These are phyloP conservation scores for Nipponacmea schrenckii DNA, from an alignment of 2,888 invertebrate species.

Conservation along the genomic window DNA sequence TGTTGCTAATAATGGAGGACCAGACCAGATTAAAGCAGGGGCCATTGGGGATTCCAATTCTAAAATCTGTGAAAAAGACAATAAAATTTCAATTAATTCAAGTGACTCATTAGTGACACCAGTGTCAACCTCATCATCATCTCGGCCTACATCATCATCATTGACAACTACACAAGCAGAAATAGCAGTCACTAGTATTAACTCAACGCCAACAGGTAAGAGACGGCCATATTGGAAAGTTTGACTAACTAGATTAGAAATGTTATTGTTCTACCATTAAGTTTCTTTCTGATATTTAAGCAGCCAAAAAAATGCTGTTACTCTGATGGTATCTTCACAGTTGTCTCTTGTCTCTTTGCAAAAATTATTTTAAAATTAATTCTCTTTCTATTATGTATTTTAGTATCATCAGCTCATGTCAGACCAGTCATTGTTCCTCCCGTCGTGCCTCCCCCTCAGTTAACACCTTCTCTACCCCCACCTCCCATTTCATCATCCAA, in stretches of 20 bases:
- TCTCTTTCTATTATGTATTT: constrained; percentile 9
- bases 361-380: too few species aligned
- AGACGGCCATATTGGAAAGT: too few species aligned
- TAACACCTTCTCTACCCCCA: constrained; percentile 20
- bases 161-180: constrained; percentile 48
- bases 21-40: not conserved
- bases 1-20: not conserved
- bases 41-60: not conserved
- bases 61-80: not conserved
- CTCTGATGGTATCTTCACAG: too few species aligned
- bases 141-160: constrained; percentile 14
- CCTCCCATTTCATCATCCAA: constrained; percentile 1
- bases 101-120: not conserved
- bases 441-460: constrained; percentile 16
- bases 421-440: constrained; percentile 42
- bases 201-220: constrained; percentile 22
- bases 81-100: not conserved
- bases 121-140: not conserved
- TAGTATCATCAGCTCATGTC: constrained; percentile 49
- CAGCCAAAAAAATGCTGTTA: too few species aligned
- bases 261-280: too few species aligned
- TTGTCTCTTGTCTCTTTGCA: too few species aligned
- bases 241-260: too few species aligned
- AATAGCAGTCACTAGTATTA: constrained; percentile 38
- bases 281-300: too few species aligned